Evolutionary conservation across 2,888 invertebrate genomes (phyloP).

Genomic region (Germaria angustata): DNA sequence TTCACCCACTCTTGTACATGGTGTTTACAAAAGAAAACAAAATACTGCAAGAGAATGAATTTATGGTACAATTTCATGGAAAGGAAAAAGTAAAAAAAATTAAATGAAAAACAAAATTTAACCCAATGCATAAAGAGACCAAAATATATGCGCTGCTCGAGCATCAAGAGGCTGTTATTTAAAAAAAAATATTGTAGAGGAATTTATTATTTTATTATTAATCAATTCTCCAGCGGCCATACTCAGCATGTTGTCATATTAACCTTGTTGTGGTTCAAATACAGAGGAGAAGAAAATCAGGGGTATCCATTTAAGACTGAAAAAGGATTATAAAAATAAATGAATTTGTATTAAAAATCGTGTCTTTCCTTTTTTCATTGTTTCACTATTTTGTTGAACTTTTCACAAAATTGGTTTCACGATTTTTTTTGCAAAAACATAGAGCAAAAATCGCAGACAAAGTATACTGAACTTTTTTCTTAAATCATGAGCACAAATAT

Average conservation of each 20-base stretch:
- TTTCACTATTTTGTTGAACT: no score
- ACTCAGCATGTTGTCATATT: constrained; percentile 39
- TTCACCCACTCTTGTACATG: background rate
- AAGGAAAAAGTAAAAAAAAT: background rate
- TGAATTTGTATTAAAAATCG: no score
- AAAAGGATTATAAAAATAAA: no score
- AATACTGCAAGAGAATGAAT: background rate
- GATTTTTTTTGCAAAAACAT: no score
- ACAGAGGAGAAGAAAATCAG: background rate
- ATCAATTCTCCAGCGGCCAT: constrained; percentile 45
- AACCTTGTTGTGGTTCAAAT: constrained; percentile 41
- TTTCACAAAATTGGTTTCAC: no score
- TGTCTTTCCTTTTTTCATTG: no score
- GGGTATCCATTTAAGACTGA: background rate
- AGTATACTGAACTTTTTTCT: background rate
- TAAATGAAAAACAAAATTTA: constrained; percentile 2
- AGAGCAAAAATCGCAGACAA: background rate
- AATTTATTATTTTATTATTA: constrained; percentile 54
- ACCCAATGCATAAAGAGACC: background rate
- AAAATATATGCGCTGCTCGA: background rate
- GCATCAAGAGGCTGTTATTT: constrained; percentile 34
- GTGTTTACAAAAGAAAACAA: background rate
- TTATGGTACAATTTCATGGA: background rate
- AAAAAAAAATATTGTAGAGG: constrained; percentile 9
- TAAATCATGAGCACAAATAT: no score